Evolutionary conservation across 2,113 vertebrate genomes (phyloP).

Genomic region (Xiphophorus couchianus): DNA sequence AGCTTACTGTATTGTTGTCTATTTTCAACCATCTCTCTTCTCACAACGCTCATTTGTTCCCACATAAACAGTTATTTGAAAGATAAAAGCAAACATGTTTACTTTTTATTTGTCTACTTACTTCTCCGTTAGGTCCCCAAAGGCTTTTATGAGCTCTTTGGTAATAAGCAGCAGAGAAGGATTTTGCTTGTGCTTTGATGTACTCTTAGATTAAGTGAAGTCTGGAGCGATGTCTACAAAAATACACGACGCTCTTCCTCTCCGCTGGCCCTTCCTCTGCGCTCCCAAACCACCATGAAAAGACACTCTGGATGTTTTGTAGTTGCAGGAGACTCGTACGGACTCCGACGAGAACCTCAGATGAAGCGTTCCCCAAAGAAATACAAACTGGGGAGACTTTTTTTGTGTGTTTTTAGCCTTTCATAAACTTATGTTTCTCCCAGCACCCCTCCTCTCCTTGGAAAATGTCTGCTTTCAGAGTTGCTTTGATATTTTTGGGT

Average conservation of each 20-base stretch:
- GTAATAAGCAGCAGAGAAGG: slow-evolving; percentile 68
- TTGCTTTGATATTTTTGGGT: slow-evolving; percentile 55
- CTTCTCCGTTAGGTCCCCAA: slow-evolving; percentile 64
- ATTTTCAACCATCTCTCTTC: slow-evolving; percentile 54
- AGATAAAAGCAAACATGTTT: slow-evolving; percentile 84
- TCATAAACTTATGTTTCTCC: slow-evolving; percentile 41
- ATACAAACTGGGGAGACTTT: slow-evolving; percentile 59
- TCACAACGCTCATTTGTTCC: slow-evolving; percentile 78
- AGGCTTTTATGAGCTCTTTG: slow-evolving; percentile 82
- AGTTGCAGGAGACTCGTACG: slow-evolving; percentile 73
- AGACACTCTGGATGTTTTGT: slow-evolving; percentile 61
- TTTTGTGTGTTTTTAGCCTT: slow-evolving; percentile 5
- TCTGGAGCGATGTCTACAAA: slow-evolving; percentile 79
- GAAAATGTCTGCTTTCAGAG: slow-evolving; percentile 57
- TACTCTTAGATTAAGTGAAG: slow-evolving; percentile 82
- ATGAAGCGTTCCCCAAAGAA: slow-evolving; percentile 76
- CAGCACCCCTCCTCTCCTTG: slow-evolving; percentile 38
- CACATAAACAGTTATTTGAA: slow-evolving; percentile 81
- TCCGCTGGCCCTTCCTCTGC: slow-evolving; percentile 67
- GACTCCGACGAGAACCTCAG: slow-evolving; percentile 78
- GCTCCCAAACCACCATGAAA: slow-evolving; percentile 73
- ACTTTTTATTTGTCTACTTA: slow-evolving; percentile 79
- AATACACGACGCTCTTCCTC: slow-evolving; percentile 73
- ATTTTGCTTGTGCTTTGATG: slow-evolving; percentile 77
- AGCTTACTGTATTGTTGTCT: slow-evolving; percentile 45